Evolutionary conservation across 2,797 vertebrate genomes (phyloP).

Genomic region (Miichthys miiuy): DNA sequence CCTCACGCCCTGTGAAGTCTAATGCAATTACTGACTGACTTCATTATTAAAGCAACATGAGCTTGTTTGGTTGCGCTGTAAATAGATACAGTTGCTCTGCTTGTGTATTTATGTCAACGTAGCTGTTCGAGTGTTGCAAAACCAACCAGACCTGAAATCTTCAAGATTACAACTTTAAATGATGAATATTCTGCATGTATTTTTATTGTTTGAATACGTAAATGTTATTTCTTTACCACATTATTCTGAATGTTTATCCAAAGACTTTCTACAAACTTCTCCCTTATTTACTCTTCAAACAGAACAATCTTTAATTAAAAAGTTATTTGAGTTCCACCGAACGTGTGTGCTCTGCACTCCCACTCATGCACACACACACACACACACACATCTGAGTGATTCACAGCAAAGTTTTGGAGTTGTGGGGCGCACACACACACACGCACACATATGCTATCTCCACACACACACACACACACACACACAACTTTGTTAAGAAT

Average conservation of each 20-base stretch:
- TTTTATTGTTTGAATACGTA: neutral
- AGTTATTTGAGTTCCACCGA: constrained; percentile 8
- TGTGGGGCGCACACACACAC: constrained; percentile 1
- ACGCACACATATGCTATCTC: constrained; percentile 39
- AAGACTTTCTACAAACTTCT: constrained; percentile 5
- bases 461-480: constrained; percentile 24
- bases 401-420: constrained; percentile 40
- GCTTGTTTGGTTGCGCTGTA: neutral
- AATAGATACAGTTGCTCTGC: neutral
- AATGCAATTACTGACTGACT: neutral
- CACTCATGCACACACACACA: constrained; percentile 9
- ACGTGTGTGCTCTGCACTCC: neutral
- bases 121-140: neutral
- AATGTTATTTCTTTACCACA: neutral
- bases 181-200: neutral
- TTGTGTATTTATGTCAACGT: neutral
- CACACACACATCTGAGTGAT: constrained; percentile 18
- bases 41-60: neutral
- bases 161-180: neutral
- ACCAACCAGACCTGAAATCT: neutral
- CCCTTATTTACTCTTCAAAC: constrained; percentile 18
- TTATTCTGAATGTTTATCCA: neutral
- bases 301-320: constrained; percentile 42
- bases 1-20: neutral
- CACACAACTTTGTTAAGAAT: constrained; percentile 25